Base-by-base conservation (phyloP, 2,888 invertebrate genomes). In the Luffia ferchaultella region DNA sequence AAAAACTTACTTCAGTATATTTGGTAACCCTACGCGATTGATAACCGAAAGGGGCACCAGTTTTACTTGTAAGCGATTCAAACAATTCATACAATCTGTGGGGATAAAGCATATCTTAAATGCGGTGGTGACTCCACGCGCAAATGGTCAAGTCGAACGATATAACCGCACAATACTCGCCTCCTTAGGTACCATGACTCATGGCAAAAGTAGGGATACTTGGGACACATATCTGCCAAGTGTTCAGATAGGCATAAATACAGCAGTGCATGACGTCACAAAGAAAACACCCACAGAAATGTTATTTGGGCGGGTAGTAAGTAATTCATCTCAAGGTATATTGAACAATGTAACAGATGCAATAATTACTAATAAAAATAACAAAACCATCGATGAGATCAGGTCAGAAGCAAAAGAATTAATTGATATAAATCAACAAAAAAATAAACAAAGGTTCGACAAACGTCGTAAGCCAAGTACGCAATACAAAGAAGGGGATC, bases 101-200 rank as follows among this genome's bases (percentile, higher is more conserved):
- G 49, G 49, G 17, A 42, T 49, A 7, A 56, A 53, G 18, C 57
- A 56, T 41, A 41, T 61, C 2, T 12, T 52, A 2, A 58, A 58
- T 18, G 52, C 58, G 2, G 58, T 58, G 1, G 56, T 57, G 1
- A 60, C 59, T 0, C 59, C 58, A 1, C 43, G 60, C 18, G 60
- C 59, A 0, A 60, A 60, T 47, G 58, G 56, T 2, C 57, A 59
- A 20, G 54, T 59, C 1, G 59, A 60, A 16, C 16, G 58, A 16
- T 55, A 50, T 20, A 59, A 59, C 42, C 45, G 57, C 15, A 58
- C 58, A 3, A 59, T 59, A 7, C 15, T 54, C 1, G 53, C 47
- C 12, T 45, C 52, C 1, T 44, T 55, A 1, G 48, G 53, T 3
- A 47, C 54, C 19, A 16, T 16, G 16, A 52, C 45, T 46, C 18